Conservation (phyloP, 2,113 vertebrate genomes). For the Psephotus haematonotus region DNA sequence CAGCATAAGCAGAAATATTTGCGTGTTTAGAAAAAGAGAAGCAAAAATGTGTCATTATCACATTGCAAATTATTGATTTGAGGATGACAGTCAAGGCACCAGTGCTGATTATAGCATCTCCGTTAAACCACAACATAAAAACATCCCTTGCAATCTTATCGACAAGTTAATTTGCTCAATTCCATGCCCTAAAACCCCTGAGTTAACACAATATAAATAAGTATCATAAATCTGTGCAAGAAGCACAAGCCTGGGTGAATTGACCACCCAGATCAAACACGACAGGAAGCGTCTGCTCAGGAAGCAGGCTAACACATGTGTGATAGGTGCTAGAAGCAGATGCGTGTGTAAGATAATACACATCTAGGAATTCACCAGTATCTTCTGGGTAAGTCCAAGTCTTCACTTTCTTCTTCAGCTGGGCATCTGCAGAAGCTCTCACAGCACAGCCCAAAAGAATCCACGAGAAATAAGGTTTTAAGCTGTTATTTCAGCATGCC, state of each 20-base stretch:
- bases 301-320: accelerated
- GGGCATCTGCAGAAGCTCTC: neutral
- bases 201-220: neutral
- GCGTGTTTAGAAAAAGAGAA: neutral
- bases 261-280: neutral
- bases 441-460: neutral
- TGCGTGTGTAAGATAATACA: accelerated
- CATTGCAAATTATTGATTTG: neutral
- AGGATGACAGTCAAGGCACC: neutral
- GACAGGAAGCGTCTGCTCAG: accelerated
- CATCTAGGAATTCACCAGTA: neutral
- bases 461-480: neutral
- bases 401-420: neutral
- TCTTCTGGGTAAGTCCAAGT: neutral
- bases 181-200: neutral
- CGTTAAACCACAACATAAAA: neutral
- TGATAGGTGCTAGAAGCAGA: accelerated
- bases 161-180: neutral
- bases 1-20: neutral
- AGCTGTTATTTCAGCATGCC: accelerated
- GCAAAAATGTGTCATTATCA: neutral
- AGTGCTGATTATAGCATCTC: neutral
- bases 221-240: neutral
- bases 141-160: neutral
- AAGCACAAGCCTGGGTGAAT: neutral